Percentiles rank a stretch among this genome's conserved stretches.
Evolutionary conservation across 2,888 invertebrate genomes (phyloP).

Genomic region (Embidobia sp.): DNA sequence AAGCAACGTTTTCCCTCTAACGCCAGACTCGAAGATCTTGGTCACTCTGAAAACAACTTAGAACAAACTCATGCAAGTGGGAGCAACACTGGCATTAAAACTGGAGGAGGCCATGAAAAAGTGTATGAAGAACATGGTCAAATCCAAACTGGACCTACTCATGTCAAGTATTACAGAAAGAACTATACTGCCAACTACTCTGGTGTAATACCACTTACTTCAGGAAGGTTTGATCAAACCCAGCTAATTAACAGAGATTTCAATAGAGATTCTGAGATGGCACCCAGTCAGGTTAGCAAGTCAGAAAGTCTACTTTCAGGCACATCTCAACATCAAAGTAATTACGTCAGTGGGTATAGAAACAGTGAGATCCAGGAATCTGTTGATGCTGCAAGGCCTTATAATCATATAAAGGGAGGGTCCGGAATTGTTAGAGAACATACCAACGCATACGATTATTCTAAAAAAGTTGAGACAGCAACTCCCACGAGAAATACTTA

Average conservation of each 20-base stretch:
- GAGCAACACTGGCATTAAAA: constrained; percentile 62
- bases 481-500: neutral
- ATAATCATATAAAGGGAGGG: no score
- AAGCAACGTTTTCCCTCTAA: constrained; percentile 27
- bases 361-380: constrained; percentile 1
- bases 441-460: neutral
- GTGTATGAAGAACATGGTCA: constrained; percentile 74
- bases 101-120: constrained; percentile 70
- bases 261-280: neutral
- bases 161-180: constrained; percentile 72
- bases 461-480: constrained; percentile 10
- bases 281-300: constrained; percentile 2
- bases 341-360: neutral
- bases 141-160: constrained; percentile 69
- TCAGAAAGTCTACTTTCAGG: constrained; percentile 2
- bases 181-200: constrained; percentile 74
- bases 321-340: constrained; percentile 7
- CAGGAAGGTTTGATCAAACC: neutral
- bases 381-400: neutral
- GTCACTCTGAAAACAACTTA: constrained; percentile 47
- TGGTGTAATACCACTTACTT: constrained; percentile 6
- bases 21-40: constrained; percentile 70
- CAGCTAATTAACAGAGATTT: constrained; percentile 15
- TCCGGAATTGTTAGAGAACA: constrained; percentile 9
- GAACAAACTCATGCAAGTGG: constrained; percentile 5